Conservation (phyloP, 2,888 invertebrate genomes). For the Plagodis dolabraria region DNA sequence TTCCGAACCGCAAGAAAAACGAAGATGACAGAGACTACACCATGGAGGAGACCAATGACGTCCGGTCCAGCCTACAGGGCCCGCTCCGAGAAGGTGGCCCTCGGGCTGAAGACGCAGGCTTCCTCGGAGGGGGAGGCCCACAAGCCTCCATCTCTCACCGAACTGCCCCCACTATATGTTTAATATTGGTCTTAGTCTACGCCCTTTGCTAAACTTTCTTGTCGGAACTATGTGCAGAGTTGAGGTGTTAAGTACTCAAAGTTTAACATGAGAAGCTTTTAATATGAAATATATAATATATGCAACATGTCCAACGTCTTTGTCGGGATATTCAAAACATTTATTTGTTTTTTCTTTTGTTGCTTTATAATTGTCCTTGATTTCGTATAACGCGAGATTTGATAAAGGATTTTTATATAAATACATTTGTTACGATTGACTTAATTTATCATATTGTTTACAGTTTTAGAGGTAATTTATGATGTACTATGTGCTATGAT, state of each 20-base stretch:
- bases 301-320: constrained; percentile 10
- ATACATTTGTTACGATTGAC: no score
- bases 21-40: constrained; percentile 73
- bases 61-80: constrained; percentile 88
- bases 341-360: no score
- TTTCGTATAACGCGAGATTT: no score
- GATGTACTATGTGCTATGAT: no score
- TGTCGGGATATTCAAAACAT: constrained; percentile 3
- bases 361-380: no score
- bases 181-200: constrained; percentile 68
- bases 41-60: constrained; percentile 76
- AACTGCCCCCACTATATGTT: constrained; percentile 60
- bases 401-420: no score
- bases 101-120: constrained; percentile 72
- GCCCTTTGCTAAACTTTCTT: constrained; percentile 70
- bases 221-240: constrained; percentile 62
- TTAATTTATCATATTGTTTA: no score
- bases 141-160: constrained; percentile 50
- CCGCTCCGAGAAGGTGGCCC: constrained; percentile 86
- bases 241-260: constrained; percentile 41
- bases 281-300: constrained; percentile 18
- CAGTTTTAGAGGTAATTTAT: no score
- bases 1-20: constrained; percentile 81
- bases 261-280: constrained; percentile 15
- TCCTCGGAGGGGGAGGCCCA: constrained; percentile 69